Base-by-base conservation (phyloP, 2,113 vertebrate species). In the Glaucomys volans region DNA sequence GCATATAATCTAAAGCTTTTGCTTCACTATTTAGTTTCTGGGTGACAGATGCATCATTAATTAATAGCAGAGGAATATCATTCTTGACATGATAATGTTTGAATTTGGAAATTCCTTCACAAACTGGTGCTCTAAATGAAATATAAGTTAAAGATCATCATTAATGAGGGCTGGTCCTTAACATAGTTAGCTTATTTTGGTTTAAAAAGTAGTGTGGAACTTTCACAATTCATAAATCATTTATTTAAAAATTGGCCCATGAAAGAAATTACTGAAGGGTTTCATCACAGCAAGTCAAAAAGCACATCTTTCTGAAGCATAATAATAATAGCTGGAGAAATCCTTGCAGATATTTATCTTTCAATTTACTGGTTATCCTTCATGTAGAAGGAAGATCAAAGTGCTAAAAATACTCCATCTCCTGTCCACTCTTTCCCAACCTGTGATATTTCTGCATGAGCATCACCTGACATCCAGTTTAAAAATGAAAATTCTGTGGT, bases 11-110 rank as follows among this genome's bases (percentile, higher is more conserved):
- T 40, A 72, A 87, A 89, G 24, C 4, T 81, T 90, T 86, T 89
- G 7, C 87, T 97, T 89, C 24, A 90, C 86, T 93, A 87, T 95
- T 74, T 24, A 90, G 62, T 57, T 94, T 86, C 82, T 91, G 1
- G 37, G n/a, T 95, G 89, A 96, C 35, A 96, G 71, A 40, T 37
- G 71, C 82, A 96, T 59, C 69, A 64, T 76, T 93, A 95, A 76
- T 88, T 96, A 66, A 93, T 5, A 95, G 59, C 32, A 89, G 90
- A 83, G 69, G 12, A 57, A 28, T 81, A 80, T 85, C 57, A 74
- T 47, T 91, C 74, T 71, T 97, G 87, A 97, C 40, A 75, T 42
- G 4, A 44, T 59, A 96, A 94, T 87, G 80, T 24, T 95, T 94
- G 77, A 94, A 93, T 91, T 95, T 87, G 57, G 76, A 92, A 97